Base-by-base conservation (phyloP, 1,140 invertebrate genomes). In the Ips typographus region DNA sequence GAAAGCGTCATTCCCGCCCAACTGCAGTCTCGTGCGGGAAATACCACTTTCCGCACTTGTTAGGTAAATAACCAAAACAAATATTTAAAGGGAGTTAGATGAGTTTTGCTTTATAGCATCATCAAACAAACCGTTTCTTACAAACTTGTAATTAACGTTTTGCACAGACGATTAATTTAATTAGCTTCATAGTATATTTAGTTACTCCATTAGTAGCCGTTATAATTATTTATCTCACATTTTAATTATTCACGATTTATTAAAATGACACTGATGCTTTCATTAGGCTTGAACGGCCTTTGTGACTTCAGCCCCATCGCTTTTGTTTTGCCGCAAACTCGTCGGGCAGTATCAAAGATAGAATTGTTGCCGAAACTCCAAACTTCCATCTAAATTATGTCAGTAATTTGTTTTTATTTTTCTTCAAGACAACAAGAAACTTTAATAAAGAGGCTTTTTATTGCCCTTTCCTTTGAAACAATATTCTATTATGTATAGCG, bases 311-410 rank as follows among this genome's bases (percentile, higher is more conserved):
- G 1, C 44, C 22, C 39, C 53, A 56, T 56, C 39, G 53, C 53
- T 38, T 56, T 56, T 56, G 22, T 36, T 56, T 56, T 56, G 3
- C 36, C 53, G 36, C 36, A 22, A 56, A 39, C 39, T 38, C 53
- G 53, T 56, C 53, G 22, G 53, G 53, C 53, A 22, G 53, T 56
- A 56, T 22, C 22, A 56, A 59, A 62, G 60, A 62, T 62, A 62
- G 43, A 37, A 62, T 62, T 62, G 60, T 47, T 62, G 60, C 60
- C 37, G 39, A 62, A 62, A 62, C 5, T 49, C 51, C 44, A 42
- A 62, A 62, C 60, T 43, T 60, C 58, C 58, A 39, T 44, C 60
- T 62, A 62, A 62, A 62, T 62, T 49, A 62, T 62, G 60, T 51
- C 44, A 8, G 60, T 62, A 42, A 49, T 62, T 62, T 62, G 60